phyloP scores from a whole-genome alignment of 1,140 invertebrate species.

The Macrobrachium rosenbergii region DNA sequence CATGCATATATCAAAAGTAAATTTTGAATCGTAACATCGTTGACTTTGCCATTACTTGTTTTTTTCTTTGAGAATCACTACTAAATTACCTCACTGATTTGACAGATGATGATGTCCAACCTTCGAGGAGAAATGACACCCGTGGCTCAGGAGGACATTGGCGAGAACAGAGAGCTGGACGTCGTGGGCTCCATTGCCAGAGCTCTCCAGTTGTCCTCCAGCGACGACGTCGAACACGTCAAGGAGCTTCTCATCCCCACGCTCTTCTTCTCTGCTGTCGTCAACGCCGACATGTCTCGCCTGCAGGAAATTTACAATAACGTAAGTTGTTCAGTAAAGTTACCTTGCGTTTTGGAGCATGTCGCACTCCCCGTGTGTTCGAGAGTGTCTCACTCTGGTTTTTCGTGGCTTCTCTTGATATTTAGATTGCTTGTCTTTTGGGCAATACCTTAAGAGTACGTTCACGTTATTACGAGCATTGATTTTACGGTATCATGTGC shows the following conservation, averaged over 20 bases:
- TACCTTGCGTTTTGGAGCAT: no score
- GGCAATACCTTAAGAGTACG: no score
- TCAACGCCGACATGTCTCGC: constrained; percentile 74
- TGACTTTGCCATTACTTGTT: no score
- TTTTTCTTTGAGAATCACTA: not conserved
- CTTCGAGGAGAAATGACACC: constrained; percentile 68
- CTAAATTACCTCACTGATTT: not conserved
- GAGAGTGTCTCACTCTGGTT: no score
- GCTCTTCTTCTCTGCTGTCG: constrained; percentile 82
- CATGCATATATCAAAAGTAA: no score
- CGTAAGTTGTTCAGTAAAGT: constrained; percentile 17
- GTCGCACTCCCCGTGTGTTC: no score
- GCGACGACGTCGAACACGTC: constrained; percentile 79
- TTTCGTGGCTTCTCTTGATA: no score
- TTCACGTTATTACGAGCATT: no score
- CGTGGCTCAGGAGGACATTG: constrained; percentile 66
- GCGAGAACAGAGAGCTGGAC: constrained; percentile 73
- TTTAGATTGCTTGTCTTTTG: no score
- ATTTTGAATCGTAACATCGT: no score
- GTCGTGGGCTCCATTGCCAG: constrained; percentile 79
- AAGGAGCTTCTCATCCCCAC: constrained; percentile 83
- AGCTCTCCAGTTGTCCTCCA: constrained; percentile 78
- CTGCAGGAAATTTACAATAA: constrained; percentile 68
- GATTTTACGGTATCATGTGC: no score
- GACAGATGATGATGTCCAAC: constrained; percentile 84